Base-by-base conservation (phyloP, 1,140 invertebrate species). In the Homalodisca vitripennis region DNA sequence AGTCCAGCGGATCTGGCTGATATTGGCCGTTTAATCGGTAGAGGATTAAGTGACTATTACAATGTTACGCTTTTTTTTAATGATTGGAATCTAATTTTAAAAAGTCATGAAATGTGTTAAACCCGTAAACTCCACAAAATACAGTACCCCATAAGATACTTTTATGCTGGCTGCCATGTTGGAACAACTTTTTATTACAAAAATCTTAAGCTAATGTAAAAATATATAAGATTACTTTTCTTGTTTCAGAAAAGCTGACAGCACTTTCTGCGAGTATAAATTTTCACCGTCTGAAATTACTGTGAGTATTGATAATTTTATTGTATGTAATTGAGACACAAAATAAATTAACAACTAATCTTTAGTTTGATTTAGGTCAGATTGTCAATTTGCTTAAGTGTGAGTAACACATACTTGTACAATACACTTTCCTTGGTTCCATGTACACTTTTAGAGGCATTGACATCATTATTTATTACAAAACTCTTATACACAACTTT, bases 211-310 rank as follows among this genome's bases (percentile, higher is more conserved):
- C n/a, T n/a, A n/a, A n/a, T 41, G 34, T 41, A 41, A 6, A 10
- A 41, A 10, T 41, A 41, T 10, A 41, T 41, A 10, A 41, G 17
- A 17, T 10, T 41, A 41, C 6, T 41, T n/a, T 41, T 17, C 34
- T 60, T 27, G 3, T 60, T 60, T 60, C 55, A 60, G 55, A 29
- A 60, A 27, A 27, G 55, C 14, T 27, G 55, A 60, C 26, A 60
- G n/a, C 55, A 60, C 55, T 12, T 60, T 60, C n/a, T 60, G 55
- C 24, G 55, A 60, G 24, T 27, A 27, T 3, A 60, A 60, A 30
- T 60, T 60, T 60, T 60, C 55, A 12, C 55, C 55, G 6, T 13
- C 55, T 22, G 55, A 60, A 26, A 60, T 60, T 10, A 51, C 6
- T 51, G 48, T 51, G n/a, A 51, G 48, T 51, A 51, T 51, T 3